These are phyloP conservation scores for Thinocorus orbignyianus DNA, from an alignment of 2,113 vertebrate species.

Conservation along the genomic window DNA sequence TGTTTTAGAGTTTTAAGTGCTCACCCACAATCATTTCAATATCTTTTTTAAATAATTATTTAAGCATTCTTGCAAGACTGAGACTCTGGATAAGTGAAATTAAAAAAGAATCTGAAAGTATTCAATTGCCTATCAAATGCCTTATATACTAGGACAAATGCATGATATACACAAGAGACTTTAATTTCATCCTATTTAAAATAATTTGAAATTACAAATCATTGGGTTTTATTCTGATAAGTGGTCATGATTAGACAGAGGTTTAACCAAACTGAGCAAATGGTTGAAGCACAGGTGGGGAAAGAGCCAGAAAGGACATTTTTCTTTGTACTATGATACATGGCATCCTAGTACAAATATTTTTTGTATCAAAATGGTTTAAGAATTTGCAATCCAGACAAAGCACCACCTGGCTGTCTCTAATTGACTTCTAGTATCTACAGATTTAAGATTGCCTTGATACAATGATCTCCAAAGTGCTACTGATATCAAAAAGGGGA, in stretches of 20 bases:
- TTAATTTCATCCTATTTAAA: not conserved
- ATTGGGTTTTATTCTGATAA: not conserved
- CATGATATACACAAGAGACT: not conserved
- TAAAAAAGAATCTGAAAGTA: not conserved
- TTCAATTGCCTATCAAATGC: not conserved
- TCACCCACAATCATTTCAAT: not conserved
- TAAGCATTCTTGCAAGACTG: not conserved
- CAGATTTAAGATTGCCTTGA: not conserved
- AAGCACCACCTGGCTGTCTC: not conserved
- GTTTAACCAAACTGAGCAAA: not conserved
- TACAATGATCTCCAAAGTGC: not conserved
- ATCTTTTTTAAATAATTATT: not conserved
- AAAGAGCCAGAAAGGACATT: not conserved
- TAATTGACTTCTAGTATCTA: not conserved
- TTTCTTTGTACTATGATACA: not conserved
- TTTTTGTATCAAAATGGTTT: not conserved
- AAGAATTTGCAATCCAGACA: not conserved
- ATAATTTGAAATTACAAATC: not conserved
- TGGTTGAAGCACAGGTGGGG: fast-evolving
- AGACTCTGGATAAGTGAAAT: not conserved
- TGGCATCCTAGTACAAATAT: not conserved
- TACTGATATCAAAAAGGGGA: not conserved
- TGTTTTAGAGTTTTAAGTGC: not conserved
- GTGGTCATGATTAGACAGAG: not conserved
- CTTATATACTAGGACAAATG: not conserved